Evolutionary conservation across 1,140 invertebrate genomes (phyloP), one percentile per base, ranked within the genome.

Genomic region (Whitmania pigra): DNA sequence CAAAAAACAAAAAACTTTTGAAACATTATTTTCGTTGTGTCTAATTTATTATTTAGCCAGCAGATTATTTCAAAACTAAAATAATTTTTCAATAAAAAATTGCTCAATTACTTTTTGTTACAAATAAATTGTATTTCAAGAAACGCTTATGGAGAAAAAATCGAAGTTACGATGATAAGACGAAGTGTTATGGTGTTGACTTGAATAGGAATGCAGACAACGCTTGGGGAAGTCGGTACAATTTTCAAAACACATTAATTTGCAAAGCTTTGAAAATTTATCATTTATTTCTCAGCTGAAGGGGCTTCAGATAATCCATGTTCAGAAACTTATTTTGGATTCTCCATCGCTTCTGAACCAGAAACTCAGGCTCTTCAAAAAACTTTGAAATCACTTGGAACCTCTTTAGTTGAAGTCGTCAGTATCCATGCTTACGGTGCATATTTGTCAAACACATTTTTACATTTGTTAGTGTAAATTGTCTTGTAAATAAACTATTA

Each of bases 131-230:
- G 2, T 49, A 49, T 49, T 49, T 63, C 22, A 63, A 73, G 69
- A 49, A 71, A 36, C 43, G 73, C 20, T 49, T 67, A 5, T 73
- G 73, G 73, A 53, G 73, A 22, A 73, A 73, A 60, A 71, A 66
- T 43, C 36, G 69, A 67, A 73, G 17, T 20, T 25, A 40, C 15
- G 55, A 71, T 22, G 36, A 53, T 22, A 55, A 55, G 15, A 49
- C 72, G 15, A 55, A 49, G 13, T 73, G 73, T 60, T 20, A 43
- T 20, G 73, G 73, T 25, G 55, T 55, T 36, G 73, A 73, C 49
- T 54, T 73, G 15, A 73, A 73, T 68, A 49, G 73, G 66, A 73
- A 73, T 55, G 70, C 55, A 27, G 73, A 71, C 55, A 53, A 31
- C 15, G 31, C 70, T 27, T 73, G 69, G 69, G 73, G 73, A 71